Evolutionary conservation across 2,113 vertebrate species (phyloP), one percentile per base, ranked within the genome.

Genomic region (Callaeas wilsoni): DNA sequence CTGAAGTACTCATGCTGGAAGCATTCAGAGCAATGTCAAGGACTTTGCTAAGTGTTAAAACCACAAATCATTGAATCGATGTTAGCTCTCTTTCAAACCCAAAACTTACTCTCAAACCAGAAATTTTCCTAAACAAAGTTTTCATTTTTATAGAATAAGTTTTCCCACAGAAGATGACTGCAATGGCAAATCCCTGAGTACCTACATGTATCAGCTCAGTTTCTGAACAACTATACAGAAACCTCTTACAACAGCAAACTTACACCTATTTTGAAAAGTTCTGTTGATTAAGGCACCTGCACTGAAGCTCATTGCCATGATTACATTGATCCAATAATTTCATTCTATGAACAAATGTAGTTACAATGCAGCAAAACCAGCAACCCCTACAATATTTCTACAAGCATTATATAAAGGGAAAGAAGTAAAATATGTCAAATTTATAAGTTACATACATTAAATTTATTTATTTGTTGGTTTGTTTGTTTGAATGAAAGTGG

Each of bases 131-230:
- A 39, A 52, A 62, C 2, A 39, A 84, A 83, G 2, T 41, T 74
- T 62, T 73, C 9, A 69, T 44, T 86, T 69, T 42, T 74, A 46
- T 10, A 49, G 25, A 69, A 86, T 11, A 89, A 41, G 47, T 4
- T 64, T 90, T 53, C 33, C 14, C 29, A 35, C 7, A 42, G 59
- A 65, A 77, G 22, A 77, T 3, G 0, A 63, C 29, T 46, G 20
- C 29, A 70, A 37, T 53, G 29, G 27, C 18, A 85, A 85, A 50
- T 47, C 30, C 18, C 12, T 50, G 12, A 27, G 8, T 64, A 71
- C 7, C 79, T 80, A 39, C 16, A 47, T 0, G 0, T 18, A 67
- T 35, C 5, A 18, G 19, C n/a, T 68, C 35, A 53, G 5, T 8
- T 69, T 29, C 37, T 63, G n/a, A 89, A 27, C 25, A 95, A 46